Base-by-base conservation (phyloP, 2,888 invertebrate genomes). In the Syrista parreyssii region DNA sequence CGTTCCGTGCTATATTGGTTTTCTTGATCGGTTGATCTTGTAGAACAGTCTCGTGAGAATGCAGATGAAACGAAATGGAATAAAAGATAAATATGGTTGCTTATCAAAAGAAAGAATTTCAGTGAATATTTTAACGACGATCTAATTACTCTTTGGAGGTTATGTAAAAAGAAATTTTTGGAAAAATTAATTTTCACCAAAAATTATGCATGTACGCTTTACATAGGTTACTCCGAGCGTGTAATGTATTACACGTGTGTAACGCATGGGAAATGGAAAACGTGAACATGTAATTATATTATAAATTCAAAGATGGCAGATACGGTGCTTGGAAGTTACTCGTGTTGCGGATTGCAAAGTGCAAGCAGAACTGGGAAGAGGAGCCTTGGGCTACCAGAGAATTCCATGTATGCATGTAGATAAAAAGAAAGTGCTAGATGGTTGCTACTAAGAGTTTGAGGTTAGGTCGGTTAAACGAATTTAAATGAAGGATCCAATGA, bases 231-330 rank as follows among this genome's bases (percentile, higher is more conserved):
- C 23, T 9, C 9, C 23, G 15, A 55, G 55, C 23, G 23, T 23
- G 55, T 23, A 9, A 55, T 9, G 55, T 55, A 55, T 55, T 55
- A 23, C 23, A 23, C 55, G 55, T 23, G 1, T 2, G 55, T 55
- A 55, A 55, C 55, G 55, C 23, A 55, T 55, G 23, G 71, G 32
- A 12, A 33, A 71, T 31, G 31, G 71, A 0, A 23, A 15, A 71
- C 71, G 23, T 71, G 33, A 71, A 71, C 31, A 12, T 31, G 71
- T 71, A 71, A 71, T 71, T 86, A 86, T 85, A 85, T 86, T 84
- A 85, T 83, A 79, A 82, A 84, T 84, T 81, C 83, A 75, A 79
- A 84, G 84, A 85, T 84, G 79, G 78, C 74, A 82, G 84, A 85
- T 85, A 83, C 80, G 80, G 80, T 82, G 79, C 68, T 77, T 75